Evolutionary conservation across 53 echinoderm and acorn worm genomes (phyloP).

Genomic region (Arbacia lixula): DNA sequence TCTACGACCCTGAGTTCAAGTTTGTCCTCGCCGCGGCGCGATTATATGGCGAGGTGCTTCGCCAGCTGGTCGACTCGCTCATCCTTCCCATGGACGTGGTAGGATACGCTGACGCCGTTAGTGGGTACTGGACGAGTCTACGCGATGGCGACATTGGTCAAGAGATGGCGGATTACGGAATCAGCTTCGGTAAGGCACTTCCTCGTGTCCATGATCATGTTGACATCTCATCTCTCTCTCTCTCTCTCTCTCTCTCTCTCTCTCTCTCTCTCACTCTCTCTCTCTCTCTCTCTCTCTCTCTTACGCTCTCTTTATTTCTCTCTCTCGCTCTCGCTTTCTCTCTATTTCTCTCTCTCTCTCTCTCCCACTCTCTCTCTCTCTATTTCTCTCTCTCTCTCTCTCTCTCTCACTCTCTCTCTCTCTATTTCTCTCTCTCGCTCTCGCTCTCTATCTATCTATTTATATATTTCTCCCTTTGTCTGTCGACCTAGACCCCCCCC

Average conservation of each 20-base stretch:
- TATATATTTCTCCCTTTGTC: no score
- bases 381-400: background rate
- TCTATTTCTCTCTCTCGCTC: background rate
- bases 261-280: background rate
- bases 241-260: background rate
- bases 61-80: conserved; percentile 74
- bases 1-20: conserved; percentile 77
- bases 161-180: conserved; percentile 62
- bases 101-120: conserved; percentile 69
- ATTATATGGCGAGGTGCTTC: conserved; percentile 67
- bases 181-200: conserved; percentile 69
- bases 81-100: conserved; percentile 74
- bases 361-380: background rate
- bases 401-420: background rate
- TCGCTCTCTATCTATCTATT: no score
- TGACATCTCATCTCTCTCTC: background rate
- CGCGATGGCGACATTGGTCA: conserved; percentile 64
- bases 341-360: background rate
- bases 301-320: background rate
- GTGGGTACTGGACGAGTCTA: conserved; percentile 66
- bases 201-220: background rate
- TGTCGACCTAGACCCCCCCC: no score
- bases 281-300: background rate
- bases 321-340: background rate
- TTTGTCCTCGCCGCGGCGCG: conserved; percentile 75